A percentile compares a stretch with the other conserved stretches of the same genome.
Conservation (phyloP, 2,888 invertebrate species). For the Lamellibrachia satsuma region DNA sequence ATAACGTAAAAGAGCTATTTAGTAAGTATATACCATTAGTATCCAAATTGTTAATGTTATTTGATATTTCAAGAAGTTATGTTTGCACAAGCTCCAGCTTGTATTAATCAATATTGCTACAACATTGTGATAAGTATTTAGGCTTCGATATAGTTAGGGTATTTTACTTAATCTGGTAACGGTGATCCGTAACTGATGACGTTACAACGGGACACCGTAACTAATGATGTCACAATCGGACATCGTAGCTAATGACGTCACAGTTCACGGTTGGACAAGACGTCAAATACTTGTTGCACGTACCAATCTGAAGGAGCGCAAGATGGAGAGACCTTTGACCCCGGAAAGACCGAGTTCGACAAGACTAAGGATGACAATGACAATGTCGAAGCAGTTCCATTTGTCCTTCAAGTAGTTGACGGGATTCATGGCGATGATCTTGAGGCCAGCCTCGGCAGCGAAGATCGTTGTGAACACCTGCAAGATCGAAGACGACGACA, state of each 20-base stretch:
- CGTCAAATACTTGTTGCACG: slow-evolving; percentile 51
- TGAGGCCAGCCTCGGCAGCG: slow-evolving; percentile 91
- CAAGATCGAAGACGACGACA: not conserved
- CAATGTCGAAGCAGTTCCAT: slow-evolving; percentile 99
- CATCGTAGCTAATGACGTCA: not conserved
- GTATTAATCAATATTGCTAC: too few species aligned
- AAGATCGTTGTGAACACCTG: slow-evolving; percentile 98
- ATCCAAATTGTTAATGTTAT: too few species aligned
- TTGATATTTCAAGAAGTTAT: too few species aligned
- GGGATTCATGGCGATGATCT: slow-evolving; percentile 95
- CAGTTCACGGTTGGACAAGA: not conserved
- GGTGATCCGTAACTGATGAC: slow-evolving; percentile 1
- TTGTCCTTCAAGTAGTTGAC: slow-evolving; percentile 97
- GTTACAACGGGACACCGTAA: not conserved
- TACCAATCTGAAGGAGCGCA: slow-evolving; percentile 98
- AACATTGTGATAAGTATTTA: too few species aligned
- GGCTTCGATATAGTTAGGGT: too few species aligned
- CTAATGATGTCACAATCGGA: not conserved
- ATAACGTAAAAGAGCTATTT: too few species aligned
- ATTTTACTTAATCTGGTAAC: too few species aligned
- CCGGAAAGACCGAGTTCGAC: slow-evolving; percentile 92
- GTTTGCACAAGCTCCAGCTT: too few species aligned
- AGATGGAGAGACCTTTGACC: slow-evolving; percentile 94
- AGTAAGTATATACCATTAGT: too few species aligned
- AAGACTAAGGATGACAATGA: slow-evolving; percentile 94